Evolutionary conservation across 1,140 invertebrate genomes (phyloP), one percentile per base, ranked within the genome.

Genomic region (Heliconius nattereri): DNA sequence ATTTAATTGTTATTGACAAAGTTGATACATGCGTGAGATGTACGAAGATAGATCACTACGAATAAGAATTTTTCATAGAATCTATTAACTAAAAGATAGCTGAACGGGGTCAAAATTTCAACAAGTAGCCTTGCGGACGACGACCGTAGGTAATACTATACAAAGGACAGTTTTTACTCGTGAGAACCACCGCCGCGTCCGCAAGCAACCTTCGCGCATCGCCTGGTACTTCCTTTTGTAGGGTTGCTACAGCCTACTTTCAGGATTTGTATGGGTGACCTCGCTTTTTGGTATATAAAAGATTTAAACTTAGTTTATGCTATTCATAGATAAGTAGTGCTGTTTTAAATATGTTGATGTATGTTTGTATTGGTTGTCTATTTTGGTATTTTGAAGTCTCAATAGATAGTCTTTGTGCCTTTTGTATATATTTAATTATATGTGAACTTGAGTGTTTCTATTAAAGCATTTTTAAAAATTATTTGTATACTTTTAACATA

Each of bases 161-260:
- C 82, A 86, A 87, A 89, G 85, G 87, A 87, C 87, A 87, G 79
- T 87, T 88, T 89, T 89, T 88, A 86, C 85, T 73, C 85, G 89
- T 90, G 89, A 83, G 89, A 90, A 90, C 72, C 76, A 74, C 57
- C 60, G 60, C 57, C 60, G 60, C 60, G 60, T 26, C 23, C 23
- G 23, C 60, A 1, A 66, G 26, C 76, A 85, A 78, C 89, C 89
- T 90, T 90, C 89, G 84, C 79, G 83, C 84, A 81, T 84, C 84
- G 85, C 71, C 78, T 57, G 79, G 74, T 60, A 79, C 83, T 87
- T 87, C 85, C 82, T 81, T 80, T 66, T 66, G 60, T 73, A 86
- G 80, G 82, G 79, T 70, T 83, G 74, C 71, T 80, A 78, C 81
- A 66, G 5, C 26, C 26, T 9, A 66, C n/a, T 66, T 66, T 66